Conservation (phyloP, 1,140 invertebrate species). For the Lepidurus packardi region DNA sequence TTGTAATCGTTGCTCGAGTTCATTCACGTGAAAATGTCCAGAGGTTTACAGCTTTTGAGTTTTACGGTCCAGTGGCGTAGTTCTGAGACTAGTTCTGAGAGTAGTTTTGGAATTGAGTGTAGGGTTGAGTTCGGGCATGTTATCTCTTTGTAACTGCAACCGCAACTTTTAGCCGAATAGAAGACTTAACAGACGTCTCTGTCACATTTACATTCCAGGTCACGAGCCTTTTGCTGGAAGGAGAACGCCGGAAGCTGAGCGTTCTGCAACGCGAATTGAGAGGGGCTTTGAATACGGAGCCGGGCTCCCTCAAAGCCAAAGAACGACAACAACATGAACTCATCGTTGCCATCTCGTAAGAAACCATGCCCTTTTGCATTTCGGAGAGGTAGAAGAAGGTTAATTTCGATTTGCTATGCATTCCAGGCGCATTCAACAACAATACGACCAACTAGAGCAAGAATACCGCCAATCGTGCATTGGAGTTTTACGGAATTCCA, state of each 20-base stretch:
- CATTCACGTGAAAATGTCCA: background rate
- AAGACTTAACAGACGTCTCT: background rate
- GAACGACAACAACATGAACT: slow-evolving; percentile 63
- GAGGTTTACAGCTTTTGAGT: background rate
- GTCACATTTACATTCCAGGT: slow-evolving; percentile 49
- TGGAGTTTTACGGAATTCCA: slow-evolving; percentile 57
- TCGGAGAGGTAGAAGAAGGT: too few relatives aligned
- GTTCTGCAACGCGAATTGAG: slow-evolving; percentile 61
- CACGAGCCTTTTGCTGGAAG: slow-evolving; percentile 60
- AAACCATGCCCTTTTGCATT: slow-evolving; percentile 35
- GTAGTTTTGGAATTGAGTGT: background rate
- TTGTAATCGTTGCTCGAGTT: background rate
- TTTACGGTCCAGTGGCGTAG: background rate
- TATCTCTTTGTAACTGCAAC: too few relatives aligned
- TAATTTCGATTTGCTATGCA: too few relatives aligned
- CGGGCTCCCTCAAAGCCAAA: slow-evolving; percentile 59
- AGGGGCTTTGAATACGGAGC: slow-evolving; percentile 51
- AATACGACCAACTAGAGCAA: slow-evolving; percentile 63
- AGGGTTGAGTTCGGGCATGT: background rate
- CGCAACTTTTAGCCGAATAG: too few relatives aligned
- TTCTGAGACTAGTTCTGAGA: background rate
- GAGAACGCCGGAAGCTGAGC: slow-evolving; percentile 58
- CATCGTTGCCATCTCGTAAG: slow-evolving; percentile 61
- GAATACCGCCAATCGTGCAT: slow-evolving; percentile 63
- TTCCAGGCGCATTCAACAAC: slow-evolving; percentile 63